Evolutionary conservation across 1,140 invertebrate genomes (phyloP).

Genomic region (Protaetia brevitarsis): DNA sequence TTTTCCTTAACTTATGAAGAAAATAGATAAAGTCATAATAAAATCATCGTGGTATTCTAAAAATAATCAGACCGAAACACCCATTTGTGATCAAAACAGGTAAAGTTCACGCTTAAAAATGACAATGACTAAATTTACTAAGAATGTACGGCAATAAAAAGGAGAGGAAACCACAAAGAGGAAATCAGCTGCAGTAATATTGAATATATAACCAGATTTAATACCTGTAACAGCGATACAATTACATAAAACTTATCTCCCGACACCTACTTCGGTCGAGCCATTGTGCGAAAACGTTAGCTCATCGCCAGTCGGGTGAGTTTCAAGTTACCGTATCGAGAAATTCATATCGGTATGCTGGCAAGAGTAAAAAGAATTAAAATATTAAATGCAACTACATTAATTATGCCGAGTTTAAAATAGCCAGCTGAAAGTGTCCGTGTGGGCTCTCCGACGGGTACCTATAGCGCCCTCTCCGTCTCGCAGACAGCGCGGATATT

Average conservation of each 20-base stretch:
- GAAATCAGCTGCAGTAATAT: too few species aligned
- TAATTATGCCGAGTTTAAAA: slow-evolving; percentile 31
- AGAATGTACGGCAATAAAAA: too few species aligned
- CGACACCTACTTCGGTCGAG: background rate
- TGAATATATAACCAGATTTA: slow-evolving; percentile 22
- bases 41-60: too few species aligned
- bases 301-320: slow-evolving; percentile 12
- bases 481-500: background rate
- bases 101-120: too few species aligned
- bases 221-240: slow-evolving; percentile 21
- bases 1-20: too few species aligned
- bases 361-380: slow-evolving; percentile 22
- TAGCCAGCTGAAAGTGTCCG: slow-evolving; percentile 23
- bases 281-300: slow-evolving; percentile 1
- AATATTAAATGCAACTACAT: slow-evolving; percentile 33
- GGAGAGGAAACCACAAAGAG: too few species aligned
- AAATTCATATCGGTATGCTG: slow-evolving; percentile 26
- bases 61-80: too few species aligned
- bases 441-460: background rate
- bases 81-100: too few species aligned
- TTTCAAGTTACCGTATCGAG: slow-evolving; percentile 23
- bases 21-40: too few species aligned
- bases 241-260: slow-evolving; percentile 24
- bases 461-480: background rate
- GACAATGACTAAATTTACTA: too few species aligned